Evolutionary conservation across 2,797 vertebrate genomes (phyloP).

Genomic region (Thripadectes ignobilis): DNA sequence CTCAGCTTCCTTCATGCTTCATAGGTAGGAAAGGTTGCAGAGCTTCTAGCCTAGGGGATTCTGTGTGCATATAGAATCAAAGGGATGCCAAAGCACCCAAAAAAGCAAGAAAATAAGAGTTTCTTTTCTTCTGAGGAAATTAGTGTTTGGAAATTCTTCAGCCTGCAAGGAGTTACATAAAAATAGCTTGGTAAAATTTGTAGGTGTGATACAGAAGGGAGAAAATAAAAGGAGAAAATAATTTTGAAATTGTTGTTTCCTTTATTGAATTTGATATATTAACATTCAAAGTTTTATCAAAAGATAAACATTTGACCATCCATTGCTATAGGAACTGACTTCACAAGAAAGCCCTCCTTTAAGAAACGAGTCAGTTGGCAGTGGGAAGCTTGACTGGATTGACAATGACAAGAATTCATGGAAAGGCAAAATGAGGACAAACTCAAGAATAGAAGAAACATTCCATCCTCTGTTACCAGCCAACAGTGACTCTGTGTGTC

Average conservation of each 20-base stretch:
- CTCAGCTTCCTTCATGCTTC: neutral
- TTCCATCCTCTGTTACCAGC: neutral
- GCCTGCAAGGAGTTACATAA: neutral
- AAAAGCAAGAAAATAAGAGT: neutral
- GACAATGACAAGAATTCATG: neutral
- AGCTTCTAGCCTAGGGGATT: neutral
- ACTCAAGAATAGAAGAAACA: neutral
- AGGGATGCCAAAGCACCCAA: neutral
- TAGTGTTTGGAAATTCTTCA: neutral
- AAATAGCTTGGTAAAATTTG: neutral
- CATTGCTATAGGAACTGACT: neutral
- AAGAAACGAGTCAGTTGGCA: neutral
- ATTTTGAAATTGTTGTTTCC: neutral
- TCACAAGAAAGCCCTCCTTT: neutral
- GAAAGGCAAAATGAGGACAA: neutral
- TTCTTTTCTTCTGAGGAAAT: neutral
- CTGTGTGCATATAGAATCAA: neutral
- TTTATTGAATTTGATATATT: neutral
- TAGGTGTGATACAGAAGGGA: neutral
- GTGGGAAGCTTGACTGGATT: neutral
- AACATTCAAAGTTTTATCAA: neutral
- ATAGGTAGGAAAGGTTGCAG: neutral
- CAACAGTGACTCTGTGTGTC: accelerated
- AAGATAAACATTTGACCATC: neutral
- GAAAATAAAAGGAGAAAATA: neutral